Base-by-base conservation (phyloP, 2,113 vertebrate genomes). In the Panthera leo region DNA sequence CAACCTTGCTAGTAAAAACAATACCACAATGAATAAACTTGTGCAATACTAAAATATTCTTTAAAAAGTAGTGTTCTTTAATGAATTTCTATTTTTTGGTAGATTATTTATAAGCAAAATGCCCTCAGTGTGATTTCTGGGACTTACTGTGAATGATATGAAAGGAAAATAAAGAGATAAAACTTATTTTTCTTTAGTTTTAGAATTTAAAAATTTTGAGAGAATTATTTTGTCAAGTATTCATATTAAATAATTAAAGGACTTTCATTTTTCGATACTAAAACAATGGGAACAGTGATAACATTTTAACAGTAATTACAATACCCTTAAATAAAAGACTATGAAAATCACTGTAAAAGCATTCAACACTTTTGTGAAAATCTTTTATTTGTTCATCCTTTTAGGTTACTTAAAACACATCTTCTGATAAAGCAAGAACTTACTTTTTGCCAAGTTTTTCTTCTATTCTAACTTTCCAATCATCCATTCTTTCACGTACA, bases 381-480 rank as follows among this genome's bases (percentile, higher is more conserved):
- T 97, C 65, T 95, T 92, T 91, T 36, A 71, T 53, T 68, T 95
- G 61, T 58, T 97, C 45, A 87, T 97, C 86, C 53, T 48, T 78
- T 87, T 93, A 79, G 2, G 89, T 42, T 61, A 91, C 42, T 73
- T 3, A 96, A 90, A 67, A 16, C 2, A 19, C 89, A 96, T 96
- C 90, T 92, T 97, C 63, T 98, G 70, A 98, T 58, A 93, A 83
- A 98, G 45, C 16, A 96, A 97, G 48, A 98, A 99, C 99, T 99
- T 99, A 99, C 99, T 99, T 99, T 98, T 99, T 99, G 80, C 99
- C 99, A 97, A 99, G 99, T 94, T 99, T 99, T 98, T 99, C 99
- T 98, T 99, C 99, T 93, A 99, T 99, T 96, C 99, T 99, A 97
- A 99, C 42, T 99, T 99, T 99, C 99, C 99, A 99, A 97, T 99